Base-by-base conservation (phyloP, 2,797 vertebrate genomes). In the Scomberomorus guttatus region DNA sequence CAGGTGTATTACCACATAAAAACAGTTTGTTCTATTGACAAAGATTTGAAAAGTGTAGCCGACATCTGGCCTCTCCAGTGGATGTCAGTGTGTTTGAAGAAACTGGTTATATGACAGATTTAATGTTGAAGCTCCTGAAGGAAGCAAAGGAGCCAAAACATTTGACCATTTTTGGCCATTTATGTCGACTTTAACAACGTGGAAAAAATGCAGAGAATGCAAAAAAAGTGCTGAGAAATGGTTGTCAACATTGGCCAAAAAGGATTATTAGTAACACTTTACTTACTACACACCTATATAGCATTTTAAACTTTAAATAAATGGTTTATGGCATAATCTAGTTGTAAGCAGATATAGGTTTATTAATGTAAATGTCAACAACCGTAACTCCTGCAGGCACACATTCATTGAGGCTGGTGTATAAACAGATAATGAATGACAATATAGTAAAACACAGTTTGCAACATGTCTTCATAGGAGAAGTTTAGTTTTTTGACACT, bases 131-230 rank as follows among this genome's bases (percentile, higher is more conserved):
- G 2, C 18, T 67, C 18, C 37, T 48, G 46, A 48, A 34, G 27
- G 25, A 77, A 62, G 48, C 22, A 3, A 80, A 61, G n/a, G n/a
- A 70, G 15, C 39, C 15, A 20, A 67, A 34, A 59, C 42, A 62
- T 75, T 75, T 81, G 14, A 80, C 65, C 57, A 79, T 73, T 67
- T 82, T 79, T 75, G 68, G 68, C 46, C 14, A 25, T 73, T 80
- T 70, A 50, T 75, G n/a, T 75, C 34, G 8, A 48, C 24, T 56
- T 57, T n/a, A 58, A 55, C 39, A 67, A 67, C 52, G 48, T 27
- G 63, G 32, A 37, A 84, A 75, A 77, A 72, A 85, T 85, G 52
- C 52, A 48, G 61, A 64, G 67, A 78, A 78, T 80, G 70, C 59
- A 68, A 48, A 68, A 48, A 42, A 42, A 48, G 24, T 59, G 46